Percentiles rank a stretch among this genome's conserved stretches.
Conservation (phyloP, 2,797 vertebrate genomes). For the Mormyrops boulengeri region DNA sequence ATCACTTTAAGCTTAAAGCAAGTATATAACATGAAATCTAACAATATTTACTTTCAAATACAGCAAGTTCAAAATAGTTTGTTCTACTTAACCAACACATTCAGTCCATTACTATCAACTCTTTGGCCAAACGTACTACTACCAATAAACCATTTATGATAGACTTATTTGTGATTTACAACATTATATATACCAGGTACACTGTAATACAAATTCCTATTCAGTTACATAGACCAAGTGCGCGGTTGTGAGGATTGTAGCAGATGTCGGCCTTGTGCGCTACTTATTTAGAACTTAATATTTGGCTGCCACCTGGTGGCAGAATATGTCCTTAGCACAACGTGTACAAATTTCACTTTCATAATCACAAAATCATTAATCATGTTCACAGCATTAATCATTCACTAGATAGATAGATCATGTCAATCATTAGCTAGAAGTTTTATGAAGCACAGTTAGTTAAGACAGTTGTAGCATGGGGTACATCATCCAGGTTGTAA, state of each 20-base stretch:
- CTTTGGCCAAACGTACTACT: neutral
- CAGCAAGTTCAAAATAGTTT: neutral
- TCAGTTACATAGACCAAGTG: neutral
- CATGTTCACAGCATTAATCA: neutral
- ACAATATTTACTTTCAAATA: neutral
- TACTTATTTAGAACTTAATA: neutral
- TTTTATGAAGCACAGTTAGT: neutral
- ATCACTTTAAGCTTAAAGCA: neutral
- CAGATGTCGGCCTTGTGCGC: neutral
- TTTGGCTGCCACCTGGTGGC: neutral
- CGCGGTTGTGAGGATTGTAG: neutral
- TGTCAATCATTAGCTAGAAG: neutral
- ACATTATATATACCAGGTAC: neutral
- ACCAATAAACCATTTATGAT: neutral
- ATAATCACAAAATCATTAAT: neutral
- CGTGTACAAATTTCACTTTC: neutral
- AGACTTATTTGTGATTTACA: neutral
- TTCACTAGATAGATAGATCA: neutral
- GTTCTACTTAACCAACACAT: neutral
- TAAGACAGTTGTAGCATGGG: neutral
- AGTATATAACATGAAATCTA: neutral
- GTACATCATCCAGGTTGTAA: neutral
- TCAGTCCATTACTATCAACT: neutral
- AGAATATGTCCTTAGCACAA: neutral
- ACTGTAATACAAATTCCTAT: neutral